Evolutionary conservation across 2,888 invertebrate genomes (phyloP), one percentile per base, ranked within the genome.

Genomic region (Callyntrura guangdongensis): DNA sequence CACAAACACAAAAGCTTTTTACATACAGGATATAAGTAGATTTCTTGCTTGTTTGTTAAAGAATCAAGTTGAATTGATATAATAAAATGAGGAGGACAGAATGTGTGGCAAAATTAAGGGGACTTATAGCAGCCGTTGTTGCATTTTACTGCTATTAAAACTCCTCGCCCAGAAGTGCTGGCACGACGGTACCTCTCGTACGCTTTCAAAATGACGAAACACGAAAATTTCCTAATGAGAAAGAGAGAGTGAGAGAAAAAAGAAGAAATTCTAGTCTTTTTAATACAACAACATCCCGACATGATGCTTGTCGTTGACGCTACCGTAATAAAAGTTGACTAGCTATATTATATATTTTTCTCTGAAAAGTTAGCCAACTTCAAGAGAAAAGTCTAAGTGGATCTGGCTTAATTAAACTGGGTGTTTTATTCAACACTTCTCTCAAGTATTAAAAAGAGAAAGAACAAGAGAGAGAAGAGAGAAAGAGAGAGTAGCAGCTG

Each of bases 381-480:
- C 79, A 85, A 49, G 81, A 85, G 61, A 25, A 69, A 84, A 53
- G 72, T 88, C 74, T 56, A 81, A 85, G 64, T 90, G 74, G 79
- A 85, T 90, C 84, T 85, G 77, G 86, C 86, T 90, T 90, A 90
- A 90, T 90, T 90, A 90, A 90, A 90, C 86, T 67, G 81, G 77
- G 22, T 69, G 81, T 79, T 81, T 79, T 72, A 85, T 86, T 81
- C 90, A 59, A 86, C 86, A 86, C 83, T 83, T 64, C 61, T 77
- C 61, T 86, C 49, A 77, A 86, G 86, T 77, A 77, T 86, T 86
- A 77, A 86, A 77, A 86, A 59, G 86, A 86, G 64, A 14, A 74
- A 86, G 67, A 67, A 47, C 47, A 59, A 86, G 85, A 61, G 45
- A 17, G 72, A 79, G 22, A n/a, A n/a, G n/a, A 59, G 27, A 64